These are phyloP conservation scores for Anoura caudifer DNA, from an alignment of 2,113 vertebrate genomes.

Conservation along the genomic window DNA sequence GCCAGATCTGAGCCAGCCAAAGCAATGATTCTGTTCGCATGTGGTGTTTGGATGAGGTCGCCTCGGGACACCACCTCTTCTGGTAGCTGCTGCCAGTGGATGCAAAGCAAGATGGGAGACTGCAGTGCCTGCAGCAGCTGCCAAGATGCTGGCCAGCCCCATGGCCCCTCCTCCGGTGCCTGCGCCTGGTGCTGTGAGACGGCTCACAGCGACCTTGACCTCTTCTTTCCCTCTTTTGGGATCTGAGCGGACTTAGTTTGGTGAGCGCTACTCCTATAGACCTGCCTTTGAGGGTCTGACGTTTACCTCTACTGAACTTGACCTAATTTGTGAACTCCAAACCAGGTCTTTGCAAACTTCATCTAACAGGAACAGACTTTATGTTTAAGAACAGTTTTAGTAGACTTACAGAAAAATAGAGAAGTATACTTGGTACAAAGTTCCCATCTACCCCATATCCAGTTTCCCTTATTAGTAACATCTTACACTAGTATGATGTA, in stretches of 20 bases:
- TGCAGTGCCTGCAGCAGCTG: neutral
- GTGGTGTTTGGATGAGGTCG: neutral
- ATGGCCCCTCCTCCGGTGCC: neutral
- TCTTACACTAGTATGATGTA: neutral
- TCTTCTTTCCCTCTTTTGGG: neutral
- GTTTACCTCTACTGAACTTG: neutral
- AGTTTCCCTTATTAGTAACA: neutral
- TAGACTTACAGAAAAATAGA: neutral
- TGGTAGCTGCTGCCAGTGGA: neutral
- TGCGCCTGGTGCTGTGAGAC: neutral
- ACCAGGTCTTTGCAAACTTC: neutral
- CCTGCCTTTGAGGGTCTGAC: neutral
- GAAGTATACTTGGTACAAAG: neutral
- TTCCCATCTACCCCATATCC: neutral
- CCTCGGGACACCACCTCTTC: neutral
- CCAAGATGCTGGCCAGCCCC: neutral
- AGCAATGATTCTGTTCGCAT: neutral
- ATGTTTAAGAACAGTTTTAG: neutral
- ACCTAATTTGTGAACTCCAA: neutral
- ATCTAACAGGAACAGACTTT: neutral
- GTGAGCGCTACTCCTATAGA: neutral
- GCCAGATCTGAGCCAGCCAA: neutral
- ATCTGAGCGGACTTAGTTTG: neutral
- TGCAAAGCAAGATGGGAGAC: neutral
- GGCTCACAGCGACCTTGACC: neutral